Conservation (phyloP, 2,113 vertebrate genomes). For the Enhydra lutris region DNA sequence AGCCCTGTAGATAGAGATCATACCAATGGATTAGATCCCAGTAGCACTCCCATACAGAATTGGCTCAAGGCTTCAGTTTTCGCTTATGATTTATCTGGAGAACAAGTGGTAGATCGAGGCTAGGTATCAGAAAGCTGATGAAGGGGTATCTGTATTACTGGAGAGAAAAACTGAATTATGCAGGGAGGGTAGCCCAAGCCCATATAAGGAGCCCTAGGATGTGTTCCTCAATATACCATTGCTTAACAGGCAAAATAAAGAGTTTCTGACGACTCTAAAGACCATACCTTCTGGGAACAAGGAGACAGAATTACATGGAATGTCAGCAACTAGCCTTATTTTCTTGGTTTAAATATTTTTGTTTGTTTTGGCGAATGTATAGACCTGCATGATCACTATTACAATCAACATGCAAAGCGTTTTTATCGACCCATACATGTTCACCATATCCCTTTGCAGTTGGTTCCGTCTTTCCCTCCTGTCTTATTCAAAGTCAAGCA, state of each 20-base stretch:
- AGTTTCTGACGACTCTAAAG: background rate
- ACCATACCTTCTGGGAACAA: background rate
- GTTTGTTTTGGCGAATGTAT: background rate
- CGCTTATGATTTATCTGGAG: background rate
- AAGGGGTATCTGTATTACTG: background rate
- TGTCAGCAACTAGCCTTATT: background rate
- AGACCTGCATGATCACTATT: background rate
- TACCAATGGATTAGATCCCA: background rate
- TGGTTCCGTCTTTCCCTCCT: background rate
- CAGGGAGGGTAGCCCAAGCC: too few species aligned
- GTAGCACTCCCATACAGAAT: rapidly evolving
- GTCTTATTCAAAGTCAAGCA: background rate
- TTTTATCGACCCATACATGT: background rate
- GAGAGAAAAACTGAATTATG: background rate
- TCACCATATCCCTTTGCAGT: background rate
- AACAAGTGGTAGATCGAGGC: too few species aligned
- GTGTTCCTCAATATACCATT: background rate
- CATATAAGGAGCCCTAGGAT: background rate
- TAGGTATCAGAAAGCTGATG: background rate
- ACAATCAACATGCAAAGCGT: background rate
- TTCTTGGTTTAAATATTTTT: background rate
- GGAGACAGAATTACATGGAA: background rate
- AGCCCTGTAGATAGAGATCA: background rate
- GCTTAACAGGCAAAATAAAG: background rate
- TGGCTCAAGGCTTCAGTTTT: background rate